Evolutionary conservation across 2,797 vertebrate genomes (phyloP).

Genomic region (Oryzias sinensis): DNA sequence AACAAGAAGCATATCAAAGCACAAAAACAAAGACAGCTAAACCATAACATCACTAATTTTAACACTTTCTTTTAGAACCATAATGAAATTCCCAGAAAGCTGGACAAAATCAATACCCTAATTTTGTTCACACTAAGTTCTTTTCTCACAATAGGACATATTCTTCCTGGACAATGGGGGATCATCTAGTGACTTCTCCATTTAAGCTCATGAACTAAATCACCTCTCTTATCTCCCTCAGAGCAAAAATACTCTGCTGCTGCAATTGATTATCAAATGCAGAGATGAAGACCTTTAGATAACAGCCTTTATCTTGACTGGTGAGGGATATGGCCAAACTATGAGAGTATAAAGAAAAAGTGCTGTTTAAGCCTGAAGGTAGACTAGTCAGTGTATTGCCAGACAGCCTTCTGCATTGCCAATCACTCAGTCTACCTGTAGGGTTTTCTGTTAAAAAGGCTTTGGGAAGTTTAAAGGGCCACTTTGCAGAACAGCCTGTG

Average conservation of each 20-base stretch:
- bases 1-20: no score
- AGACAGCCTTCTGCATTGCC: background rate
- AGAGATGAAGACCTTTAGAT: background rate
- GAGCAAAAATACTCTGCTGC: background rate
- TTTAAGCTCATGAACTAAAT: background rate
- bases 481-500: background rate
- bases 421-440: background rate
- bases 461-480: background rate
- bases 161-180: background rate
- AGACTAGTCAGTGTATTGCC: background rate
- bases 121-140: background rate
- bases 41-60: background rate
- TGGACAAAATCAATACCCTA: background rate
- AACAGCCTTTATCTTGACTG: background rate
- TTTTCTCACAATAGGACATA: conserved; percentile 7
- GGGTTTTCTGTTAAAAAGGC: background rate
- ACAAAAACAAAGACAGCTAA: no score
- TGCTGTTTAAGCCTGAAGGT: background rate
- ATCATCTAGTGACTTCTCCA: background rate
- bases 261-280: background rate
- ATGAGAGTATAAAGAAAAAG: background rate
- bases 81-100: conserved; percentile 15
- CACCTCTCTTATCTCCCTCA: background rate
- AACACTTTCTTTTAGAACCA: conserved; percentile 6
- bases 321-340: background rate